Evolutionary conservation across 2,113 vertebrate genomes (phyloP).

Genomic region (Coptodon rendalli): DNA sequence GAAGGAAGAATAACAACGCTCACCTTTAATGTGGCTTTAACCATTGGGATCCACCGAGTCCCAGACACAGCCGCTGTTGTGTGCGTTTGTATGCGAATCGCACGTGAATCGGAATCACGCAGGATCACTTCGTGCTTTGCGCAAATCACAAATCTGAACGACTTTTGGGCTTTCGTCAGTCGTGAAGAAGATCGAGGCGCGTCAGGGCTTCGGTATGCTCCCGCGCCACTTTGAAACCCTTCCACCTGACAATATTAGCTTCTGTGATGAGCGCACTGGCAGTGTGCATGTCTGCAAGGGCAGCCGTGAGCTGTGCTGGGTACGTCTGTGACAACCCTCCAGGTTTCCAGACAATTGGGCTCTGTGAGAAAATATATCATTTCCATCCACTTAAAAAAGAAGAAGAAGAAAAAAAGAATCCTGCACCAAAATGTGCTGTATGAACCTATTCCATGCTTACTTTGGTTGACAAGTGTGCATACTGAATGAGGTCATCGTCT

Average conservation of each 20-base stretch:
- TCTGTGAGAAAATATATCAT: constrained; percentile 43
- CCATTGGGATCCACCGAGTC: constrained; percentile 27
- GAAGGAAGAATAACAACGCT: constrained; percentile 65
- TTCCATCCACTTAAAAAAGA: constrained; percentile 25
- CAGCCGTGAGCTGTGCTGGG: constrained; percentile 8
- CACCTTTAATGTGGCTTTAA: constrained; percentile 65
- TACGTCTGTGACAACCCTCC: constrained; percentile 13
- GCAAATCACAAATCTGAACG: constrained; percentile 12
- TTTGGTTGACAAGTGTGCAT: constrained; percentile 35
- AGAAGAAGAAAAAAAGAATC: neutral
- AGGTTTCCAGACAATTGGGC: constrained; percentile 15
- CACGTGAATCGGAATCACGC: neutral
- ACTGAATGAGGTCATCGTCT: constrained; percentile 55
- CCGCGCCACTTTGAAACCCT: neutral
- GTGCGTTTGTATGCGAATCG: constrained; percentile 7
- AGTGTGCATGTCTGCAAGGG: neutral
- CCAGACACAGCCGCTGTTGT: constrained; percentile 18
- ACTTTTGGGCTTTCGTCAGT: constrained; percentile 7
- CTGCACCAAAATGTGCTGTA: neutral
- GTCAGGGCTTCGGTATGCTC: constrained; percentile 16
- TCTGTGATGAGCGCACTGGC: constrained; percentile 24
- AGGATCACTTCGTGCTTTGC: neutral
- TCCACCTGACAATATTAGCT: constrained; percentile 10
- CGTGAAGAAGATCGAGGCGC: neutral
- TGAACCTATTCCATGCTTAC: constrained; percentile 12